Evolutionary conservation across 1,140 invertebrate genomes (phyloP).

Genomic region (Dreissena polymorpha): DNA sequence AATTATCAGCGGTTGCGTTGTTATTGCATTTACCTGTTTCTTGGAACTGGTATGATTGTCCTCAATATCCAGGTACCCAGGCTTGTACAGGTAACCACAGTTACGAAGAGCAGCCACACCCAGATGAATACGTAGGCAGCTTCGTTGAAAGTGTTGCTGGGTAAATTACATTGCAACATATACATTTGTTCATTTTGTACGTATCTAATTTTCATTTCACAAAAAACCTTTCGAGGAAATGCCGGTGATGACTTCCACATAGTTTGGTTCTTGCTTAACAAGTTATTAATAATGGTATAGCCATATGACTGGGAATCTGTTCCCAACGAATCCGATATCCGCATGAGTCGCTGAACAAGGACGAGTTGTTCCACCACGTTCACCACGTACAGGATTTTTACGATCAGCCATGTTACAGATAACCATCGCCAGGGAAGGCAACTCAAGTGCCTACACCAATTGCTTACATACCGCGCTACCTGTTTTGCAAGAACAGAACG

Average conservation of each 20-base stretch:
- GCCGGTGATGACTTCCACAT: background rate
- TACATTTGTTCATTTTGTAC: background rate
- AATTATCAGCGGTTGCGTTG: too few relatives aligned
- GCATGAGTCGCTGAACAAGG: slow-evolving; percentile 6
- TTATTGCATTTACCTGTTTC: slow-evolving; percentile 25
- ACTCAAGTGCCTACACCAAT: slow-evolving; percentile 37
- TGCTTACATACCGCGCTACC: slow-evolving; percentile 24
- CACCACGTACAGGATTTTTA: slow-evolving; percentile 27
- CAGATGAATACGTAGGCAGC: slow-evolving; percentile 32
- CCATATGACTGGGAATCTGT: slow-evolving; percentile 21
- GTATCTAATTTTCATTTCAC: background rate
- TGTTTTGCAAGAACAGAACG: background rate
- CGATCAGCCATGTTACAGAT: slow-evolving; percentile 20
- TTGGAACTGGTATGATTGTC: slow-evolving; percentile 31
- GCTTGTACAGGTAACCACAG: slow-evolving; percentile 20
- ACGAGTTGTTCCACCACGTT: slow-evolving; percentile 21
- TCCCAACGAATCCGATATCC: background rate
- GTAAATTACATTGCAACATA: slow-evolving; percentile 15
- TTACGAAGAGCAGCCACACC: slow-evolving; percentile 51
- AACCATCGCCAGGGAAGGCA: slow-evolving; percentile 37
- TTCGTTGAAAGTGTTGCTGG: slow-evolving; percentile 34
- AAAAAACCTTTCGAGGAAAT: slow-evolving; percentile 11
- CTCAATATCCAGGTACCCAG: slow-evolving; percentile 15
- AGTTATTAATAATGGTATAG: background rate
- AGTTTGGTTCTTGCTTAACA: slow-evolving; percentile 9